These are phyloP conservation scores for Gambusia holbrooki DNA, from an alignment of 2,113 vertebrate species.

Conservation along the genomic window DNA sequence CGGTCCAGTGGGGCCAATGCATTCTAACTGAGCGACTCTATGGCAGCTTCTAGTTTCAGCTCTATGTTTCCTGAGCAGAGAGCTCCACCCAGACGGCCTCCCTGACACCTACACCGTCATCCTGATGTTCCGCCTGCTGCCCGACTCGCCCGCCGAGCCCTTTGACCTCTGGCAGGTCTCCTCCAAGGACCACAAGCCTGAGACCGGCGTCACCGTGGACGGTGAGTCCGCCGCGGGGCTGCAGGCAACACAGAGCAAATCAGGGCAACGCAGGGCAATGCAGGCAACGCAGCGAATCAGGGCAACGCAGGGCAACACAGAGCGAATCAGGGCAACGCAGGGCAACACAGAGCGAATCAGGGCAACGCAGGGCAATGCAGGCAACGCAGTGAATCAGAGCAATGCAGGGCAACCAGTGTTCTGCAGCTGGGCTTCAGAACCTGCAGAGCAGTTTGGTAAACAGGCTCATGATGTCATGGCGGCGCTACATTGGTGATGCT, in stretches of 20 bases:
- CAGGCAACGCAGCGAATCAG: too few relatives aligned
- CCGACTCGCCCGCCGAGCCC: conserved; percentile 87
- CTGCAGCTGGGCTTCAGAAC: too few relatives aligned
- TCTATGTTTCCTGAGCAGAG: conserved; percentile 76
- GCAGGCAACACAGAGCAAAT: too few relatives aligned
- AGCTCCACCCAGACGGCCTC: conserved; percentile 92
- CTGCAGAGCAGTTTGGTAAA: too few relatives aligned
- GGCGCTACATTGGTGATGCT: neutral
- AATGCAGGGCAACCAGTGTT: too few relatives aligned
- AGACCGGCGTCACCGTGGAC: conserved; percentile 92
- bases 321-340: too few relatives aligned
- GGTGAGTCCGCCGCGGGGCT: conserved; percentile 77
- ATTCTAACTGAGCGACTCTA: too few relatives aligned
- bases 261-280: accelerated
- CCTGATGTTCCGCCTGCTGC: conserved; percentile 90
- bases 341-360: accelerated
- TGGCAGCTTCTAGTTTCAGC: too few relatives aligned
- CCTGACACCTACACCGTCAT: conserved; percentile 92
- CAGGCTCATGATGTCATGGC: conserved; percentile 2
- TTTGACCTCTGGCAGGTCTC: conserved; percentile 98
- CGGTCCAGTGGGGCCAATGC: too few relatives aligned
- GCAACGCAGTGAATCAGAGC: accelerated
- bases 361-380: too few relatives aligned
- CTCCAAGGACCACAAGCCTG: conserved; percentile 88
- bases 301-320: too few relatives aligned